Percentiles rank a stretch among this genome's conserved stretches.
phyloP scores from a whole-genome alignment of 2,797 vertebrate genomes.

The Schizothorax lantsangensis region DNA sequence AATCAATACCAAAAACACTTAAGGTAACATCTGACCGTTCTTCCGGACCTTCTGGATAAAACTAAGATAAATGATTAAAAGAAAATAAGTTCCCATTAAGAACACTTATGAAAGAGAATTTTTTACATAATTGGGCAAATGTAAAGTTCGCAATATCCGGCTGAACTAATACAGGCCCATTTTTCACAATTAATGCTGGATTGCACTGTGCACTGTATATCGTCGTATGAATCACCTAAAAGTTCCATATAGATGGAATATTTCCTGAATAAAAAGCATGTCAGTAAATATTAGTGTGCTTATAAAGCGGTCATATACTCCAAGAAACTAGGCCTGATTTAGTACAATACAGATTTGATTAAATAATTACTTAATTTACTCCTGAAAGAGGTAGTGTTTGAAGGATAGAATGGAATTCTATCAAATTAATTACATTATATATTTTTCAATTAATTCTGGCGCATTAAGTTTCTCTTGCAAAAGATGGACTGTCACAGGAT shows the following conservation, averaged over 20 bases:
- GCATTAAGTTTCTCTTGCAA: neutral
- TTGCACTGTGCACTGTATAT: constrained; percentile 4
- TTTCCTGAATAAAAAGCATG: constrained; percentile 9
- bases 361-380: neutral
- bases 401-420: neutral
- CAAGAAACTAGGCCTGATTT: neutral
- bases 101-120: constrained; percentile 19
- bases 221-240: neutral
- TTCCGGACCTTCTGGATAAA: constrained; percentile 61
- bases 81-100: constrained; percentile 46
- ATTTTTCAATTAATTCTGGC: neutral
- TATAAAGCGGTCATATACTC: neutral
- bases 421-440: too few relatives aligned
- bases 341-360: neutral
- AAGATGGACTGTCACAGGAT: neutral
- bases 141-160: constrained; percentile 29
- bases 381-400: neutral
- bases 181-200: constrained; percentile 22
- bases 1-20: constrained; percentile 64
- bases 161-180: neutral
- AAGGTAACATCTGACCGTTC: constrained; percentile 63
- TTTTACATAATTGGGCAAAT: constrained; percentile 17
- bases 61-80: constrained; percentile 56
- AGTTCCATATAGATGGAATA: neutral
- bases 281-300: neutral